These are phyloP conservation scores for Microctenopoma stevenorrisi DNA, from an alignment of 2,797 vertebrate genomes.

Conservation along the genomic window DNA sequence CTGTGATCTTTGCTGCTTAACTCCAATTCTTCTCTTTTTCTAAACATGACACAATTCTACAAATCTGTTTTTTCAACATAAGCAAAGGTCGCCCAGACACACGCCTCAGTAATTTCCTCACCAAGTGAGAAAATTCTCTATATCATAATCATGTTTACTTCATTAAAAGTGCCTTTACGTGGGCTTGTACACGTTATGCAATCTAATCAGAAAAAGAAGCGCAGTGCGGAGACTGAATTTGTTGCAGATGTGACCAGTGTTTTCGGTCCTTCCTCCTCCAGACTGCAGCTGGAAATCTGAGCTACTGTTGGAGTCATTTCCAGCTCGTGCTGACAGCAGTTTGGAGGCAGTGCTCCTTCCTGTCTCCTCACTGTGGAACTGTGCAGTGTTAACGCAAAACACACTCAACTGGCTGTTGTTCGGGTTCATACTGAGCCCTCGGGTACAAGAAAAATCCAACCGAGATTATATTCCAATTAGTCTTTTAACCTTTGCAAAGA, in stretches of 20 bases:
- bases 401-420: slow-evolving; percentile 6
- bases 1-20: too few species aligned
- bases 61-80: too few species aligned
- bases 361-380: slow-evolving; percentile 34
- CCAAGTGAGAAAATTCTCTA: too few species aligned
- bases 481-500: not conserved
- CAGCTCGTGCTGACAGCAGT: slow-evolving; percentile 63
- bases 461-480: not conserved
- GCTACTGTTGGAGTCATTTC: slow-evolving; percentile 62
- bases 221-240: slow-evolving; percentile 43
- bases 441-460: not conserved
- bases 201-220: not conserved
- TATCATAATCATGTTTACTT: not conserved
- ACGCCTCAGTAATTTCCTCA: too few species aligned
- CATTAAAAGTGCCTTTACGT: not conserved
- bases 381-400: slow-evolving; percentile 3
- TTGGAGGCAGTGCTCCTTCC: slow-evolving; percentile 52
- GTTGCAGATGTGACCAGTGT: slow-evolving; percentile 64
- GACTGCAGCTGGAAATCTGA: slow-evolving; percentile 59
- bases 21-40: too few species aligned
- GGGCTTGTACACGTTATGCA: not conserved
- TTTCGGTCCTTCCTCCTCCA: slow-evolving; percentile 36
- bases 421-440: slow-evolving; percentile 11
- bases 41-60: too few species aligned
- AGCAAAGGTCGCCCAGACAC: too few species aligned